These are phyloP conservation scores for Hydropsyche betteni DNA, from an alignment of 2,888 invertebrate genomes.

Conservation along the genomic window DNA sequence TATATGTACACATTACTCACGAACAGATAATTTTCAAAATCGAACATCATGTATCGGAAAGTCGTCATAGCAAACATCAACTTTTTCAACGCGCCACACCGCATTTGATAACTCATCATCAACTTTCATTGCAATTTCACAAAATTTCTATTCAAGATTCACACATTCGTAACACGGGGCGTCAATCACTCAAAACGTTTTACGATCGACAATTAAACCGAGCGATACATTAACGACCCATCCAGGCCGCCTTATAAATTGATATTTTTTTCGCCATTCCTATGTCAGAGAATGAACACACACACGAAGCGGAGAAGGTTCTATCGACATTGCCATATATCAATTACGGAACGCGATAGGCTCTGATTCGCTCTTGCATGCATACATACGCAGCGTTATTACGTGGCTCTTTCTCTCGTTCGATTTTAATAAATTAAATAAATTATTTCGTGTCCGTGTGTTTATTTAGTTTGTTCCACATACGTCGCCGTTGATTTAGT, in stretches of 20 bases:
- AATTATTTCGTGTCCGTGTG: background rate
- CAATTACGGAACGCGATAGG: constrained; percentile 12
- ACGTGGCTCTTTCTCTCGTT: background rate
- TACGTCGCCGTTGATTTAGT: constrained; percentile 17
- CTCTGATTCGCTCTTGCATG: constrained; percentile 4
- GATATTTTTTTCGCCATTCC: too few species aligned
- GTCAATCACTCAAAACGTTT: background rate
- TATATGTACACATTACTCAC: too few species aligned
- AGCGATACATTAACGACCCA: constrained; percentile 1
- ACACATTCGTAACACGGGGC: background rate
- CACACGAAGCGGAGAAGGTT: background rate
- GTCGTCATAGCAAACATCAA: too few species aligned
- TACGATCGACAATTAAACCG: constrained; percentile 14
- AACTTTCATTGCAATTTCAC: too few species aligned
- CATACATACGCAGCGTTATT: background rate
- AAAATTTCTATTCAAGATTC: background rate
- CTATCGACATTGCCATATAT: constrained; percentile 13
- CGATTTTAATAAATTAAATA: background rate
- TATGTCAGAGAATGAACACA: background rate
- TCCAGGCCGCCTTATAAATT: too few species aligned
- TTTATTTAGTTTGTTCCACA: constrained; percentile 8
- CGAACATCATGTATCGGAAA: too few species aligned
- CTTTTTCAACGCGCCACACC: too few species aligned
- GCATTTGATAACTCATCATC: too few species aligned
- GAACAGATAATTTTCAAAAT: too few species aligned